phyloP scores from a whole-genome alignment of 2,888 invertebrate genomes.

The Hedychridium roseum region DNA sequence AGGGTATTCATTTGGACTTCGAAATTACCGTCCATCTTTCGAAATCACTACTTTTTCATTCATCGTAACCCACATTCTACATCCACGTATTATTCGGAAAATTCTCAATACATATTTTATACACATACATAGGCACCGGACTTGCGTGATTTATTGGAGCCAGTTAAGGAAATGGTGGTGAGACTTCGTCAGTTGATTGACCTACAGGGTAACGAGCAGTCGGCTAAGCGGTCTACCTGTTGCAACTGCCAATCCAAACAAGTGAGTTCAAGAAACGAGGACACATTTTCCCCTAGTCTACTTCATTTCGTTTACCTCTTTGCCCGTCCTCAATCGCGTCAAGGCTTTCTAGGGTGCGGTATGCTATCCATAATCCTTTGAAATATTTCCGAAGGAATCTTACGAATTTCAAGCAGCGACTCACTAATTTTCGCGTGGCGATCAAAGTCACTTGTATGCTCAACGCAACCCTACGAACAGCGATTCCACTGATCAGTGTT shows the following conservation, averaged over 20 bases:
- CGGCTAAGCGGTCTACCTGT: neutral
- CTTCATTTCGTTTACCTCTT: too few species aligned
- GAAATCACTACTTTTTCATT: neutral
- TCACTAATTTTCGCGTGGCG: too few species aligned
- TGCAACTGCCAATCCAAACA: neutral
- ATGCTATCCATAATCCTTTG: neutral
- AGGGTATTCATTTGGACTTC: neutral
- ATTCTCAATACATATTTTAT: neutral
- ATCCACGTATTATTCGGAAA: neutral
- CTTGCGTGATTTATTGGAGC: neutral
- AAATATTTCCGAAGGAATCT: neutral
- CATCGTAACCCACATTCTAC: neutral
- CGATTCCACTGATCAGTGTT: neutral
- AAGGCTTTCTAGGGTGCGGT: constrained; percentile 25
- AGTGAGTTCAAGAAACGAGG: constrained; percentile 6
- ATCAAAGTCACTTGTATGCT: too few species aligned
- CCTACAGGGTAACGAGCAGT: neutral
- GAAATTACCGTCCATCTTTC: neutral
- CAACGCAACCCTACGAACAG: too few species aligned
- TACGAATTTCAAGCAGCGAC: neutral
- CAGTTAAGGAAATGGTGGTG: neutral
- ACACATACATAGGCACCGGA: neutral
- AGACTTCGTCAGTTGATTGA: constrained; percentile 4
- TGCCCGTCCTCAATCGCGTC: too few species aligned
- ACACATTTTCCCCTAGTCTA: constrained; percentile 2